A percentile compares a stretch with the other conserved stretches of the same genome.
Evolutionary conservation across 1,140 invertebrate genomes (phyloP).

Genomic region (Linepithema humile): DNA sequence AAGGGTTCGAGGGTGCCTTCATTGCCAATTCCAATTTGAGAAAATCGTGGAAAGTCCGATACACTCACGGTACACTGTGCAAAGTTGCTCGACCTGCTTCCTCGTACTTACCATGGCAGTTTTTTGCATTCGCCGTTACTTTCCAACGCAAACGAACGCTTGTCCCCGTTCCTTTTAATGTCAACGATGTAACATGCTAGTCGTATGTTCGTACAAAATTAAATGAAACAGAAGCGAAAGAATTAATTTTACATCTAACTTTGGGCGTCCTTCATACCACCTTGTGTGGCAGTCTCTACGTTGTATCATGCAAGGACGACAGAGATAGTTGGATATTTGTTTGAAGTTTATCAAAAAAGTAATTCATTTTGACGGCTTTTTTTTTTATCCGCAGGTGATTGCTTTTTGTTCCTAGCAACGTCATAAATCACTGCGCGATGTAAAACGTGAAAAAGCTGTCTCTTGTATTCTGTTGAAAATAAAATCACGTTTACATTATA

Average conservation of each 20-base stretch:
- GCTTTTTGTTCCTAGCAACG: constrained; percentile 8
- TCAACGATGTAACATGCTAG: neutral
- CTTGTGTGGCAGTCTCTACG: neutral
- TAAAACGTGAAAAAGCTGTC: constrained; percentile 46
- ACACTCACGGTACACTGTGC: constrained; percentile 28
- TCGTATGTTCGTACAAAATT: constrained; percentile 2
- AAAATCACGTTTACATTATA: constrained; percentile 42
- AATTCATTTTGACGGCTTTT: constrained; percentile 27
- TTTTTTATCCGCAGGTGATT: constrained; percentile 24
- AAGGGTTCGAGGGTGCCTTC: neutral
- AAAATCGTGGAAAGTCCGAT: constrained; percentile 56
- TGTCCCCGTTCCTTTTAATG: constrained; percentile 1
- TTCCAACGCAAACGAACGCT: constrained; percentile 42
- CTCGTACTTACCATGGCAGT: constrained; percentile 4
- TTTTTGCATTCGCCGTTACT: constrained; percentile 17
- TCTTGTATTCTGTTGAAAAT: constrained; percentile 41
- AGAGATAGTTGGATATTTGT: constrained; percentile 25
- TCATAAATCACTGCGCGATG: constrained; percentile 27
- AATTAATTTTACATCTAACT: constrained; percentile 17
- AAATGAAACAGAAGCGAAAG: constrained; percentile 31
- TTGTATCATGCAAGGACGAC: neutral
- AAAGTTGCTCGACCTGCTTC: constrained; percentile 36
- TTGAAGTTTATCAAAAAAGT: constrained; percentile 35
- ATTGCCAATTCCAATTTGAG: constrained; percentile 39
- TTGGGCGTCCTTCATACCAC: too few species aligned